Percentiles rank a stretch among this genome's conserved stretches.
Evolutionary conservation across 1,140 invertebrate genomes (phyloP).

Genomic region (Yoshiicerus persimilis): DNA sequence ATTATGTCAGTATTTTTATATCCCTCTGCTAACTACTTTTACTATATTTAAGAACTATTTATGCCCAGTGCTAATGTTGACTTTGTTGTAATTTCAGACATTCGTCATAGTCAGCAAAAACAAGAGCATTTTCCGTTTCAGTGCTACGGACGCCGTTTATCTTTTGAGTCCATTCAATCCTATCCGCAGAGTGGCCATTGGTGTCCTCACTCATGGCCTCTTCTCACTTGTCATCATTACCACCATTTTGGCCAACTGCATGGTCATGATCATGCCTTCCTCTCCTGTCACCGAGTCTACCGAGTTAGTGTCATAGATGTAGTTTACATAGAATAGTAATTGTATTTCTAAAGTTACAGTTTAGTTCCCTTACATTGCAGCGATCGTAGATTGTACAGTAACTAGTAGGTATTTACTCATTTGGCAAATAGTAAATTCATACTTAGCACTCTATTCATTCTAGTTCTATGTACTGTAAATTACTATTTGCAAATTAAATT

Average conservation of each 20-base stretch:
- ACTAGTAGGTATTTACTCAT: neutral
- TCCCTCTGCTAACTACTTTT: too few species aligned
- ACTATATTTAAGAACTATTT: neutral
- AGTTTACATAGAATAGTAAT: neutral
- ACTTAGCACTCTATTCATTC: too few species aligned
- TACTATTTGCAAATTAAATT: neutral
- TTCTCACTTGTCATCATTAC: slow-evolving; percentile 98
- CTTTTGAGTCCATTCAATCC: slow-evolving; percentile 96
- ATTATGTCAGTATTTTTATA: neutral
- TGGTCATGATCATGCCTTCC: slow-evolving; percentile 96
- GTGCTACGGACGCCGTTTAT: slow-evolving; percentile 92
- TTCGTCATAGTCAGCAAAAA: slow-evolving; percentile 98
- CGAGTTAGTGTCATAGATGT: slow-evolving; percentile 66
- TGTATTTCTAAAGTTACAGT: neutral
- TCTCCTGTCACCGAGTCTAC: slow-evolving; percentile 90
- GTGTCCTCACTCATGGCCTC: slow-evolving; percentile 94
- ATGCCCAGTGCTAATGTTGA: neutral
- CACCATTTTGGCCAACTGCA: slow-evolving; percentile 96
- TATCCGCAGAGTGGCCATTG: slow-evolving; percentile 93
- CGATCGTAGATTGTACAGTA: neutral
- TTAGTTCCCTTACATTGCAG: neutral
- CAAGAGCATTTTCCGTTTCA: slow-evolving; percentile 98
- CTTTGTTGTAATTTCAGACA: slow-evolving; percentile 69
- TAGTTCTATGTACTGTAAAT: neutral
- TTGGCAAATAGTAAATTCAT: too few species aligned